phyloP scores from a whole-genome alignment of 2,888 invertebrate species.

The Zootermopsis nevadensis region DNA sequence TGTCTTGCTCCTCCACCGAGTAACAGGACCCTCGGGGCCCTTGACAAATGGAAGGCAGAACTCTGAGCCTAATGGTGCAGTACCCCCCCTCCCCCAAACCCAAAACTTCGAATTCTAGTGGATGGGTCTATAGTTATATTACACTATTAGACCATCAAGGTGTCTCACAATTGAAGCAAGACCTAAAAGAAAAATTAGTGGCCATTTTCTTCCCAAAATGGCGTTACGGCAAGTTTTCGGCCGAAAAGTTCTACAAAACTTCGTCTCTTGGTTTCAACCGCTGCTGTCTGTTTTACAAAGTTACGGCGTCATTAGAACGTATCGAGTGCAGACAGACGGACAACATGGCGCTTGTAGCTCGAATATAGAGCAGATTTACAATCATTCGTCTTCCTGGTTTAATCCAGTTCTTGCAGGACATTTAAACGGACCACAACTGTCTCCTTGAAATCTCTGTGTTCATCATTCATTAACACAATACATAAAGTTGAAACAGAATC shows the following conservation, averaged over 20 bases:
- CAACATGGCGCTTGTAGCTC: too few species aligned
- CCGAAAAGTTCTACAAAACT: constrained; percentile 7
- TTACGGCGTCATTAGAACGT: background rate
- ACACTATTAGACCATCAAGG: constrained; percentile 32
- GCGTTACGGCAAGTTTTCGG: background rate
- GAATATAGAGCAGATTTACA: too few species aligned
- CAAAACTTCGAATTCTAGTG: background rate
- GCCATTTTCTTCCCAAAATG: background rate
- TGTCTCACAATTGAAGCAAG: constrained; percentile 25
- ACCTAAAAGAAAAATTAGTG: constrained; percentile 17
- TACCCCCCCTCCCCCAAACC: background rate
- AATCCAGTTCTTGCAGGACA: too few species aligned
- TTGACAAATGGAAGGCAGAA: constrained; percentile 31
- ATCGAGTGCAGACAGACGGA: background rate
- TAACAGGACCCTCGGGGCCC: constrained; percentile 20
- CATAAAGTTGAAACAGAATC: too few species aligned
- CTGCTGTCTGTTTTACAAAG: background rate
- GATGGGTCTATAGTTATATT: constrained; percentile 28
- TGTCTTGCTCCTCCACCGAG: background rate
- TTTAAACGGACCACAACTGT: too few species aligned
- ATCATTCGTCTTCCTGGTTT: too few species aligned
- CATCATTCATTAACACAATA: too few species aligned
- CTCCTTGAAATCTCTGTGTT: too few species aligned
- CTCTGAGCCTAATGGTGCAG: constrained; percentile 20
- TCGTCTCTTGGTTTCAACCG: background rate